These are phyloP conservation scores for Deroplatys truncata DNA, from an alignment of 2,888 invertebrate genomes.

Conservation along the genomic window DNA sequence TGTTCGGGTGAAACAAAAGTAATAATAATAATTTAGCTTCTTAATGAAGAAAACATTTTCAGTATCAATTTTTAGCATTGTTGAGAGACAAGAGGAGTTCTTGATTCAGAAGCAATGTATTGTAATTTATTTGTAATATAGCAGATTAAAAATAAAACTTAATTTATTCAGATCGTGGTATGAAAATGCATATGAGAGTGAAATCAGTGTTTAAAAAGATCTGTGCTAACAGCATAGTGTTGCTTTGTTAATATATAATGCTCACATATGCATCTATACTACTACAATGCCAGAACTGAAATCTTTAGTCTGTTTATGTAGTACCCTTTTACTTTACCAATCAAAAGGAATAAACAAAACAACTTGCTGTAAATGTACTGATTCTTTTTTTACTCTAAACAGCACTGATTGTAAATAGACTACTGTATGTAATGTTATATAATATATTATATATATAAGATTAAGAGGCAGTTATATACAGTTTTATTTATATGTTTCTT, in stretches of 20 bases:
- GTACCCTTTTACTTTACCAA: not conserved
- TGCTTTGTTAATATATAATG: not conserved
- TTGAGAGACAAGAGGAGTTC: not conserved
- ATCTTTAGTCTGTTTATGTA: not conserved
- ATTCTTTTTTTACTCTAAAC: constrained; percentile 22
- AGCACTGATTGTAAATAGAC: constrained; percentile 28
- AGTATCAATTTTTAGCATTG: constrained; percentile 7
- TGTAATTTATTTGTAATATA: constrained; percentile 10
- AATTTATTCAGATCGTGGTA: not conserved
- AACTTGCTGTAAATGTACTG: constrained; percentile 4
- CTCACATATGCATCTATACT: not conserved
- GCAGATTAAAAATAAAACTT: not conserved
- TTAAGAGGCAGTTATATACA: not conserved
- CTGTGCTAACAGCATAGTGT: not conserved
- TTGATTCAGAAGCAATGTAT: not conserved
- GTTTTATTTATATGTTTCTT: not conserved
- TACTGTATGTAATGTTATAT: constrained; percentile 24
- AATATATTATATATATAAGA: not conserved
- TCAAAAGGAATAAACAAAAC: not conserved
- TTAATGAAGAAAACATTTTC: constrained; percentile 6
- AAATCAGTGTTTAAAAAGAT: not conserved
- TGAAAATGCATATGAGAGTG: not conserved
- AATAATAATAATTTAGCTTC: not conserved
- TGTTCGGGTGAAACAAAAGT: too few relatives aligned
- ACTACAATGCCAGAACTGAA: not conserved